Base-by-base conservation (phyloP, 1,140 invertebrate genomes). In the Plutomurus gul region DNA sequence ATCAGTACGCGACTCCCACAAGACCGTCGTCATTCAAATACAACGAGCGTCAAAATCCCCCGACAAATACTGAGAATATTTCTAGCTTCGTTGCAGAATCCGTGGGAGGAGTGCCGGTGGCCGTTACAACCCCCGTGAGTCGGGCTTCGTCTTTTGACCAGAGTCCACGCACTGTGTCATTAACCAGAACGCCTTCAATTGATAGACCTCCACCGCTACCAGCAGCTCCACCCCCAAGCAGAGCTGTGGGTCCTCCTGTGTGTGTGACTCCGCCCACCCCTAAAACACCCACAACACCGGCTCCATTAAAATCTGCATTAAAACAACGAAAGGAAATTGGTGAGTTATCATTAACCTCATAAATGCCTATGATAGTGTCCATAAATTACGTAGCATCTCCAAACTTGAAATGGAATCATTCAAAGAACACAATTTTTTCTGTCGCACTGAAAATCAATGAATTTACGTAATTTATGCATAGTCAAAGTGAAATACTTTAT, bases 321-420 rank as follows among this genome's bases (percentile, higher is more conserved):
- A 79, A 79, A 70, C 78, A 79, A 49, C 51, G 78, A 18, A 79
- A 79, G 39, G 72, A 79, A 71, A 79, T 79, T 10, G 72, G 73
- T 79, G 49, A 18, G 25, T n/a, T 27, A 76, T 33, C 16, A 18
- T 27, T 43, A 43, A 10, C n/a, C 8, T n/a, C 8, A n/a, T 43
- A 43, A 43, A 43, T 43, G 8, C n/a, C 8, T 43, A 43, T 43
- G n/a, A 43, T 43, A 43, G 8, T 10, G 8, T 43, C n/a, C 40
- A 10, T 43, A 43, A 43, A 10, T 43, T 10, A 43, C 8, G 40
- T 10, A 2, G 25, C 16, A 7, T 60, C 13, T 60, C 13, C 36
- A 36, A n/a, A 20, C 5, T 20, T 71, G 16, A 43, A 10, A 43
- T 43, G 40, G n/a, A 8, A 8, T 43, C n/a, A 10, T 43, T 43